Evolutionary conservation across 2,888 invertebrate species (phyloP), one percentile per base, ranked within the genome.

Genomic region (Nasonovia ribisnigri): DNA sequence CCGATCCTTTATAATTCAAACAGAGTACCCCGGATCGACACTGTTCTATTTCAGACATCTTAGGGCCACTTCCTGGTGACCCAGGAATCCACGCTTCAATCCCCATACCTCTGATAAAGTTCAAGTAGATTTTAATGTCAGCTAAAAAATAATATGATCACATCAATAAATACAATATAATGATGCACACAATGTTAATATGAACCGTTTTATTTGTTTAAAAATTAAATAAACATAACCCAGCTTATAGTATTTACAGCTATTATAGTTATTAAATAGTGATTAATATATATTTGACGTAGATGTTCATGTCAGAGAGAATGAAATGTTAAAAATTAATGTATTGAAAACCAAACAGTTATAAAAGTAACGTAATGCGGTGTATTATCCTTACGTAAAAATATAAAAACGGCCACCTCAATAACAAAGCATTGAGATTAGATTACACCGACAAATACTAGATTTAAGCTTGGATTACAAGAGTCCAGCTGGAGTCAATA

Each of bases 31-130:
- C 46, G 24, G 57, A 91, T 13, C 36, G 91, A 86, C 91, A 91
- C 84, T 91, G 84, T 0, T 91, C 91, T 16, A 46, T 0, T 29
- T 46, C 46, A 26, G 91, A 57, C 84, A 91, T 91, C 20, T 86
- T 46, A 5, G 91, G 57, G 29, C 57, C 29, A 20, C 24, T n/a
- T 86, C 86, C 84, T 13, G 20, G 26, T 24, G 86, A n/a, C 2
- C 86, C 86, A 8, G 91, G 91, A n/a, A 91, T 86, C 91, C 91
- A 91, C 6, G 91, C 91, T 13, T 86, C 6, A 5, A 91, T 86
- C 1, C 91, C 91, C 3, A 91, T n/a, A 36, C 57, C 8, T 57
- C n/a, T 91, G 46, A 91, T 86, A 3, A 8, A 91, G 6, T 86
- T 10, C 86, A 91, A 60, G 26, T 57, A 91, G 3, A 10, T n/a